phyloP scores from a whole-genome alignment of 2,113 vertebrate genomes.

The Carassius carassius region DNA sequence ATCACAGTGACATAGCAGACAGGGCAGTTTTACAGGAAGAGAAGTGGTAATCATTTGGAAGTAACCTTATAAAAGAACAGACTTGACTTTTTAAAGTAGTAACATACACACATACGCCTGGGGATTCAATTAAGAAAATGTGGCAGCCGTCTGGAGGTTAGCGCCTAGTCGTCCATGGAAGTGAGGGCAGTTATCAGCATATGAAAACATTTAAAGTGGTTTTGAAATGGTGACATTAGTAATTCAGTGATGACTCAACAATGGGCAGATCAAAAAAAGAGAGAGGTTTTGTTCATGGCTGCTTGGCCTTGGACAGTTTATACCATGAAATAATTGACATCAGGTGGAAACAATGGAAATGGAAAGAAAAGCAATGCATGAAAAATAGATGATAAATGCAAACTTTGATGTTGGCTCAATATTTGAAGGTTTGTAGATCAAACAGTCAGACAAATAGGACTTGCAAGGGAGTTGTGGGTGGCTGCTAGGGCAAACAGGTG shows the following conservation, averaged over 20 bases:
- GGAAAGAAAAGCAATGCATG: background rate
- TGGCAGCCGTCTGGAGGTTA: conserved; percentile 32
- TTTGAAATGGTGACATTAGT: conserved; percentile 49
- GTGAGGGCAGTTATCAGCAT: conserved; percentile 55
- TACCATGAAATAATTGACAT: background rate
- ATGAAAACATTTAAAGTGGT: conserved; percentile 62
- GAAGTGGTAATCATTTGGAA: background rate
- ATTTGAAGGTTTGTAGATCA: too few relatives aligned
- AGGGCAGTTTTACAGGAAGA: background rate
- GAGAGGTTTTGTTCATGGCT: background rate
- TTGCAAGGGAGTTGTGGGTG: too few relatives aligned
- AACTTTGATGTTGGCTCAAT: too few relatives aligned
- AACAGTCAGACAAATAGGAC: too few relatives aligned
- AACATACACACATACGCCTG: conserved; percentile 27
- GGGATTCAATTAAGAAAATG: conserved; percentile 54
- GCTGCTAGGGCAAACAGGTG: too few relatives aligned
- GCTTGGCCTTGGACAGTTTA: background rate
- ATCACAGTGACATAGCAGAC: background rate
- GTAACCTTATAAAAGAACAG: background rate
- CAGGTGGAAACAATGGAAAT: background rate
- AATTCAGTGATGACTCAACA: conserved; percentile 39
- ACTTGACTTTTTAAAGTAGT: background rate
- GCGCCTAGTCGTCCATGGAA: conserved; percentile 54
- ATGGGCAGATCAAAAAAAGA: conserved; percentile 50
- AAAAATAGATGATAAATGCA: background rate